Percentiles rank a stretch among this genome's conserved stretches.
Evolutionary conservation across 2,888 invertebrate genomes (phyloP).

Genomic region (Athalia cordata): DNA sequence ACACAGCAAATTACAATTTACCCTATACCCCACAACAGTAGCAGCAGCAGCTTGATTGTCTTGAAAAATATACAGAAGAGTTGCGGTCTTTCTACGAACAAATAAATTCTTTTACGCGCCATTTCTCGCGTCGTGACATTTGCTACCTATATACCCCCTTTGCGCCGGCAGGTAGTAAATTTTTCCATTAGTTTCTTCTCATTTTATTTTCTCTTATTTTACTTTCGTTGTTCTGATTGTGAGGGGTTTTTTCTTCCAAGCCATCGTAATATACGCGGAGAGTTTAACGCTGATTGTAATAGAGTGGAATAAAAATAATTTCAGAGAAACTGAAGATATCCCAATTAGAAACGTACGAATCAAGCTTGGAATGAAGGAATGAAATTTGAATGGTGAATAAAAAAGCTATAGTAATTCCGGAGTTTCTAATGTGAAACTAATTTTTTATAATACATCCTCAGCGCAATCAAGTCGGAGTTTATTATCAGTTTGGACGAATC

Average conservation of each 20-base stretch:
- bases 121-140: constrained; percentile 25
- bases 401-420: too few species aligned
- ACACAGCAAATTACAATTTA: constrained; percentile 28
- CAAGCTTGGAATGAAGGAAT: too few species aligned
- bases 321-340: too few species aligned
- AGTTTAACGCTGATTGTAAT: too few species aligned
- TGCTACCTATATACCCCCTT: background rate
- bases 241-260: too few species aligned
- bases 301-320: too few species aligned
- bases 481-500: constrained; percentile 2
- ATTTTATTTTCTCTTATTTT: background rate
- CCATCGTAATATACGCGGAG: too few species aligned
- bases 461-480: background rate
- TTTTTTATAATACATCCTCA: background rate
- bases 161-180: background rate
- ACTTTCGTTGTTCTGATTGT: background rate
- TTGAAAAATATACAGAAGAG: background rate
- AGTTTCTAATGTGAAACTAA: too few species aligned
- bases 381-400: too few species aligned
- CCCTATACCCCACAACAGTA: background rate
- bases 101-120: constrained; percentile 35
- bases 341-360: too few species aligned
- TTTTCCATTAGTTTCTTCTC: too few species aligned
- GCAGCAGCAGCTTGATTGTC: constrained; percentile 24
- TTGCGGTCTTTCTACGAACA: constrained; percentile 17